Evolutionary conservation across 2,113 vertebrate genomes (phyloP).

Genomic region (Mirza zaza): DNA sequence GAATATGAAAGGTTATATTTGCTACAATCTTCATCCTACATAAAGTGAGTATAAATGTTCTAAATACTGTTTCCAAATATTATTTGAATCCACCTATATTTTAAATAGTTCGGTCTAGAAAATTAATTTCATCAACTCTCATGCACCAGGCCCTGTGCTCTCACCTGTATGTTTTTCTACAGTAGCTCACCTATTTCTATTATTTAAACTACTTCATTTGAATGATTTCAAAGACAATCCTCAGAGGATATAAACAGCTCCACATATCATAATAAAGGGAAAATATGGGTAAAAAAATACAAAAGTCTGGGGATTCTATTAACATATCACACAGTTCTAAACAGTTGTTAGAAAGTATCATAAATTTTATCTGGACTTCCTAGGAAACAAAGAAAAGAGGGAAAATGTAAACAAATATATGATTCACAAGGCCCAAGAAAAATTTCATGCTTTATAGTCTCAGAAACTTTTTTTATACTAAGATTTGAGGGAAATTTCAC

Average conservation of each 20-base stretch:
- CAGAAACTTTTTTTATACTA: neutral
- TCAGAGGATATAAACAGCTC: neutral
- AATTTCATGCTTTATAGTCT: neutral
- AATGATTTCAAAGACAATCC: neutral
- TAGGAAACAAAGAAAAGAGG: conserved; percentile 4
- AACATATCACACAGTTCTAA: neutral
- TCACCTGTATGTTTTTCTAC: neutral
- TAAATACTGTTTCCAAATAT: neutral
- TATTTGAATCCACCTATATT: neutral
- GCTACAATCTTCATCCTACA: neutral
- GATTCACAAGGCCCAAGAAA: neutral
- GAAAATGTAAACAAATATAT: neutral
- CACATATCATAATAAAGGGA: neutral
- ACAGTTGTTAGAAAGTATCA: neutral
- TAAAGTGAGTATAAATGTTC: neutral
- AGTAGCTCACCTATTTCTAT: neutral
- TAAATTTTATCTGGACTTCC: neutral
- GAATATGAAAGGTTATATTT: neutral
- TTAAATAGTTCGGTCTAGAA: neutral
- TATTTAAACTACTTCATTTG: neutral
- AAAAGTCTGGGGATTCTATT: neutral
- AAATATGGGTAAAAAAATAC: neutral
- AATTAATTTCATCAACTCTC: neutral
- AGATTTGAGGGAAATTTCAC: neutral
- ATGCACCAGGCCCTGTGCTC: neutral